A percentile compares a stretch with the other conserved stretches of the same genome.
These are phyloP conservation scores for Cactoblastis cactorum DNA, from an alignment of 2,888 invertebrate genomes.

Conservation along the genomic window DNA sequence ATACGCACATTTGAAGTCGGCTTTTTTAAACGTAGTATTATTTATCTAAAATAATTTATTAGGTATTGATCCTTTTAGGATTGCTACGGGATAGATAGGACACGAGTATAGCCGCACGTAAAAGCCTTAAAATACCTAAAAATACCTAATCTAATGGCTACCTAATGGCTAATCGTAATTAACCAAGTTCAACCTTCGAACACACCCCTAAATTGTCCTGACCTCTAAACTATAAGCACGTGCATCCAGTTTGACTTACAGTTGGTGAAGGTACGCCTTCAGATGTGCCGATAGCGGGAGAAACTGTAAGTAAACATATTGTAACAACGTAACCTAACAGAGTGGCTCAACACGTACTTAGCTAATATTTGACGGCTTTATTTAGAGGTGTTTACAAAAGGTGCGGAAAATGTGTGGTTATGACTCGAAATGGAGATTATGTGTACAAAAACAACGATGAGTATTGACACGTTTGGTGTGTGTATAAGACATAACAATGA, in stretches of 20 bases:
- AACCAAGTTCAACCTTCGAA: too few species aligned
- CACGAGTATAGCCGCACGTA: too few species aligned
- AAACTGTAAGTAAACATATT: conserved; percentile 2
- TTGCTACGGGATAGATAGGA: too few species aligned
- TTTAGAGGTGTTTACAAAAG: neutral
- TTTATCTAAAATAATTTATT: too few species aligned
- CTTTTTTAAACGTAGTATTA: too few species aligned
- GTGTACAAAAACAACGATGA: neutral
- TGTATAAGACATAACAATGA: neutral
- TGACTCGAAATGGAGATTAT: too few species aligned
- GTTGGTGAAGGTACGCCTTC: neutral
- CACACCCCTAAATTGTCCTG: too few species aligned
- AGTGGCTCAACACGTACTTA: neutral
- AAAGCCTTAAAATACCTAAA: too few species aligned
- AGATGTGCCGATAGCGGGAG: neutral
- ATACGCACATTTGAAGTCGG: too few species aligned
- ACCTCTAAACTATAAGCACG: neutral
- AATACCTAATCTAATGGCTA: too few species aligned
- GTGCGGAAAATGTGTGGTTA: neutral
- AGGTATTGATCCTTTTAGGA: too few species aligned
- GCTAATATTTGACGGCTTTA: neutral
- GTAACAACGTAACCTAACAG: conserved; percentile 1
- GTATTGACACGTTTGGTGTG: neutral
- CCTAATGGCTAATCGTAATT: too few species aligned
- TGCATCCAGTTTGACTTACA: neutral